Evolutionary conservation across 2,888 invertebrate species (phyloP).

Genomic region (Zele albiditarsus): DNA sequence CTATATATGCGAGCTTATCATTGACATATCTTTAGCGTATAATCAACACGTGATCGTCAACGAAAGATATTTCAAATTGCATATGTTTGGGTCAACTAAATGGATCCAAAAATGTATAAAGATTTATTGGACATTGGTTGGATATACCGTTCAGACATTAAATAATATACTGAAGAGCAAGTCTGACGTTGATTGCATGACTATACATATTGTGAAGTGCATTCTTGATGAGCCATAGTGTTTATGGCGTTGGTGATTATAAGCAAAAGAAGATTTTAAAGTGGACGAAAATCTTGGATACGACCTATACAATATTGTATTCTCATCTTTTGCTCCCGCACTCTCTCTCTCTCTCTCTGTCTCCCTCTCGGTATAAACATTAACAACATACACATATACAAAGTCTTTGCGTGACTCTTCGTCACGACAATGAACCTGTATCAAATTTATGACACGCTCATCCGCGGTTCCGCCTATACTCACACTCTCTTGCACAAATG

Average conservation of each 20-base stretch:
- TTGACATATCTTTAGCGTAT: neutral
- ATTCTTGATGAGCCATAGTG: slow-evolving; percentile 15
- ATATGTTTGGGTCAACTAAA: neutral
- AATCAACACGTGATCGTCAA: neutral
- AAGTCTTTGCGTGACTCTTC: slow-evolving; percentile 1
- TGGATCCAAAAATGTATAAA: neutral
- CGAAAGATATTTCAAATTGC: too few species aligned
- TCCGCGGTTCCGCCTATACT: slow-evolving; percentile 62
- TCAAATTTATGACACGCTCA: slow-evolving; percentile 61
- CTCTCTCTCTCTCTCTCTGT: neutral
- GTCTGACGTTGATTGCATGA: slow-evolving; percentile 7
- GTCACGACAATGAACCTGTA: slow-evolving; percentile 58
- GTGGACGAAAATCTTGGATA: slow-evolving; percentile 4
- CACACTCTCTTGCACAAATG: slow-evolving; percentile 58
- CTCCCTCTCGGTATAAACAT: neutral
- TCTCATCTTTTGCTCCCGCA: neutral
- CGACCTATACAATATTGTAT: neutral
- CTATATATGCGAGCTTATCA: neutral
- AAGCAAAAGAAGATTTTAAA: neutral
- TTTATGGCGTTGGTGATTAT: slow-evolving; percentile 12
- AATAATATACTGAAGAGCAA: slow-evolving; percentile 6
- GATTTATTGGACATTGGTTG: slow-evolving; percentile 9
- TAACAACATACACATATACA: neutral
- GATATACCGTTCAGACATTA: neutral
- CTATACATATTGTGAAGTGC: slow-evolving; percentile 5